phyloP scores from a whole-genome alignment of 2,113 vertebrate genomes.

The Colossoma macropomum region DNA sequence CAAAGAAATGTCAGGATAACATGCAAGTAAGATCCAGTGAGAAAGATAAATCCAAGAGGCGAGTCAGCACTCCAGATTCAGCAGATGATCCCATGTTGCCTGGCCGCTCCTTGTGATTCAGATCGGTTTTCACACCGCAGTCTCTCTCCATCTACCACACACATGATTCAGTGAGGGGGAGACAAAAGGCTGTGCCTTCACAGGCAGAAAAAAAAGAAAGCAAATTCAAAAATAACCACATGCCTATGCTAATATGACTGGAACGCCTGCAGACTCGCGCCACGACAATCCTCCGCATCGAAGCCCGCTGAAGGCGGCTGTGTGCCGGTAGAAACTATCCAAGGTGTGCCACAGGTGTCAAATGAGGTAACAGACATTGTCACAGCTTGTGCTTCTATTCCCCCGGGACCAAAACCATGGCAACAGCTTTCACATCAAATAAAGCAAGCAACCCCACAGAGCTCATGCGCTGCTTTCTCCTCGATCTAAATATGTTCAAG shows the following conservation, averaged over 20 bases:
- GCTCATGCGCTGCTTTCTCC: constrained; percentile 40
- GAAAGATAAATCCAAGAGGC: constrained; percentile 40
- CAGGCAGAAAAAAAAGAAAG: constrained; percentile 55
- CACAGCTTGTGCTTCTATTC: constrained; percentile 71
- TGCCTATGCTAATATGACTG: constrained; percentile 47
- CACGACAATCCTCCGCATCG: constrained; percentile 57
- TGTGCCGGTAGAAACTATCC: constrained; percentile 45
- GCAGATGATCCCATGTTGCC: constrained; percentile 49
- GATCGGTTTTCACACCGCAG: constrained; percentile 52
- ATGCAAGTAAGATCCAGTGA: constrained; percentile 24
- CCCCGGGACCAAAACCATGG: constrained; percentile 74
- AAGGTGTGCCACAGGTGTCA: constrained; percentile 74
- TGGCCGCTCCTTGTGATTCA: constrained; percentile 46
- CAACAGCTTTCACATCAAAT: constrained; percentile 72
- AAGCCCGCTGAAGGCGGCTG: constrained; percentile 65
- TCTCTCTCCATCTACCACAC: constrained; percentile 46
- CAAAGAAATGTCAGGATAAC: constrained; percentile 14
- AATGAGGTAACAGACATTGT: constrained; percentile 68
- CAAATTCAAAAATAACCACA: constrained; percentile 54
- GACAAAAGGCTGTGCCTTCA: constrained; percentile 56
- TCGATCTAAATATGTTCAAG: constrained; percentile 34
- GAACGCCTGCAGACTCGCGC: constrained; percentile 60
- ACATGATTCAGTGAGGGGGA: constrained; percentile 52
- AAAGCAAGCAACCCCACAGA: constrained; percentile 51
- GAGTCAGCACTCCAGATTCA: constrained; percentile 25